Percentiles rank a stretch among this genome's conserved stretches.
phyloP scores from a whole-genome alignment of 2,888 invertebrate species.

The Asteroscopus sphinx region DNA sequence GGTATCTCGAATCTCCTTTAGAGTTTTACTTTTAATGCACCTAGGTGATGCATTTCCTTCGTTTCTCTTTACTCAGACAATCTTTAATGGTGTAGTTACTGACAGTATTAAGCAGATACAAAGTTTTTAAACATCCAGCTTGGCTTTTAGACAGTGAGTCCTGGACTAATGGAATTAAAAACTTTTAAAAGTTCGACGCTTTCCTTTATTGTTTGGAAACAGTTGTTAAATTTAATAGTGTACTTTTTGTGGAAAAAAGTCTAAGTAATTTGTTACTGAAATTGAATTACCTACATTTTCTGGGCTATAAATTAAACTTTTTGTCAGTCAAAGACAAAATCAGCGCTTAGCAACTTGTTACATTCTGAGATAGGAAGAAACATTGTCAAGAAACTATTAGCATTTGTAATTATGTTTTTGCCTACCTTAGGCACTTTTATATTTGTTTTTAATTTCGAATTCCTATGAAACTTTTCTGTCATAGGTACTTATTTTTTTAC shows the following conservation, averaged over 20 bases:
- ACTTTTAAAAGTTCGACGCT: slow-evolving; percentile 42
- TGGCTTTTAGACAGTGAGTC: slow-evolving; percentile 35
- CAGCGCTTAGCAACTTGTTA: no score
- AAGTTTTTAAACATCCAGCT: slow-evolving; percentile 41
- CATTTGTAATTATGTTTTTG: no score
- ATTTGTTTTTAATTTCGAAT: no score
- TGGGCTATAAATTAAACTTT: background rate
- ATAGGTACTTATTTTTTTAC: no score
- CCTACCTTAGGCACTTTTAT: no score
- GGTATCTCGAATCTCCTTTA: slow-evolving; percentile 8
- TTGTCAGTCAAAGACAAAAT: background rate
- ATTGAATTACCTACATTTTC: slow-evolving; percentile 13
- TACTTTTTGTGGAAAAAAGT: slow-evolving; percentile 18
- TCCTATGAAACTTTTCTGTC: no score
- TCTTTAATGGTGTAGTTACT: slow-evolving; percentile 38
- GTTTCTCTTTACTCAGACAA: slow-evolving; percentile 11
- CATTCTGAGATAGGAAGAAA: no score
- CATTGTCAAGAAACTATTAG: no score
- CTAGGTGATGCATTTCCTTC: slow-evolving; percentile 12
- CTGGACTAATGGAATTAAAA: slow-evolving; percentile 50
- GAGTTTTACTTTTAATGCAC: slow-evolving; percentile 20
- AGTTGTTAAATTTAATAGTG: slow-evolving; percentile 36
- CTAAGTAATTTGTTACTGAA: slow-evolving; percentile 6
- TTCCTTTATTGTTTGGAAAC: slow-evolving; percentile 35
- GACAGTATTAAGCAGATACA: slow-evolving; percentile 33